phyloP scores from a whole-genome alignment of 2,888 invertebrate species.

The Heliconius ismenius region DNA sequence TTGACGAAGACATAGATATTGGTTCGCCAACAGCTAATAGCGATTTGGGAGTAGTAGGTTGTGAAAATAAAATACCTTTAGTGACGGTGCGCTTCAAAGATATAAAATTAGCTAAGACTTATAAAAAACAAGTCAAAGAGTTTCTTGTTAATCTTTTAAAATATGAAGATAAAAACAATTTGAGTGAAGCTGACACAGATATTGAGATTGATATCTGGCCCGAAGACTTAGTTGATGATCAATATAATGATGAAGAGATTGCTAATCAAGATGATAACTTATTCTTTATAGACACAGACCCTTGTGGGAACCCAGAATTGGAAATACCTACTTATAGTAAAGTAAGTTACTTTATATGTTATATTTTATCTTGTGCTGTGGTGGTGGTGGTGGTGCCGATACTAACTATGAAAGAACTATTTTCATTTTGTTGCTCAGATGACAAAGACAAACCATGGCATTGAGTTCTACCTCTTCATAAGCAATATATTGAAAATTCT shows the following conservation, averaged over 20 bases:
- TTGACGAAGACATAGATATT: conserved; percentile 64
- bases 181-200: conserved; percentile 60
- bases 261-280: conserved; percentile 56
- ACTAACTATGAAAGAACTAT: not conserved
- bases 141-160: conserved; percentile 74
- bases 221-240: conserved; percentile 59
- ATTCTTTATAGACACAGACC: conserved; percentile 74
- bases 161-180: conserved; percentile 55
- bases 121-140: conserved; percentile 72
- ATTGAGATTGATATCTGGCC: conserved; percentile 71
- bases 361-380: not conserved
- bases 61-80: conserved; percentile 69
- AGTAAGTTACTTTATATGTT: conserved; percentile 50
- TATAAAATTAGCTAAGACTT: conserved; percentile 66
- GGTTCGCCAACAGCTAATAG: conserved; percentile 67
- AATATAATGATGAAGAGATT: conserved; percentile 59
- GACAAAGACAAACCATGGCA: not conserved
- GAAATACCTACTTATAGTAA: conserved; percentile 68
- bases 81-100: conserved; percentile 75
- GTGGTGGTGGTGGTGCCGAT: not conserved
- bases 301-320: conserved; percentile 51
- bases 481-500: not conserved
- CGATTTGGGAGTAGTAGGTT: conserved; percentile 65
- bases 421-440: not conserved
- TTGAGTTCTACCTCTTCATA: not conserved